Evolutionary conservation across 2,888 invertebrate species (phyloP).

Genomic region (Drosophila rellima): DNA sequence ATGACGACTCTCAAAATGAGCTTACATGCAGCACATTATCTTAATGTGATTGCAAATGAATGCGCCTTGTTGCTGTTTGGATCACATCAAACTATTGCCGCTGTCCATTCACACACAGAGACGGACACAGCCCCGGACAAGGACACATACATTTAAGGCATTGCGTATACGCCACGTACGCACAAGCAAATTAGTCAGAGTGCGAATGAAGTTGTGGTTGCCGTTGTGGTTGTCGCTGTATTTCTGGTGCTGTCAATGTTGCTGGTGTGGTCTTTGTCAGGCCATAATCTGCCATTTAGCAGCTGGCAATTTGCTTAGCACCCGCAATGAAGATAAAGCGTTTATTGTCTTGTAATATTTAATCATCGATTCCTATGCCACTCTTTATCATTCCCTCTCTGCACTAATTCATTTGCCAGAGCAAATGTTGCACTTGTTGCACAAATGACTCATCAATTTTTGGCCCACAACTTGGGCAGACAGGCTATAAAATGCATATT

Average conservation of each 20-base stretch:
- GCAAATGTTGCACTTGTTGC: constrained; percentile 73
- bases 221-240: constrained; percentile 11
- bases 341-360: constrained; percentile 78
- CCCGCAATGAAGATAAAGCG: constrained; percentile 73
- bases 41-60: constrained; percentile 80
- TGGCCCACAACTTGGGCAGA: constrained; percentile 45
- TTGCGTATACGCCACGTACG: constrained; percentile 55
- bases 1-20: constrained; percentile 66
- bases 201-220: constrained; percentile 40
- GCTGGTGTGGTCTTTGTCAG: constrained; percentile 53
- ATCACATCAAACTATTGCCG: constrained; percentile 39
- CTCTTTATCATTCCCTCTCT: not conserved
- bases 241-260: constrained; percentile 3
- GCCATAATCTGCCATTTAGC: constrained; percentile 71
- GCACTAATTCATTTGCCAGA: constrained; percentile 27
- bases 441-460: constrained; percentile 71
- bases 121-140: constrained; percentile 7
- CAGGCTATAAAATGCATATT: constrained; percentile 53
- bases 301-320: constrained; percentile 74
- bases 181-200: constrained; percentile 46
- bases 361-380: constrained; percentile 57
- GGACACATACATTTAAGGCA: not conserved
- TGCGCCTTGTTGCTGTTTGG: constrained; percentile 50
- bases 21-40: constrained; percentile 78
- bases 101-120: constrained; percentile 3